Percentiles rank a stretch among this genome's conserved stretches.
Evolutionary conservation across 2,888 invertebrate genomes (phyloP).

Genomic region (Sturmia bella): DNA sequence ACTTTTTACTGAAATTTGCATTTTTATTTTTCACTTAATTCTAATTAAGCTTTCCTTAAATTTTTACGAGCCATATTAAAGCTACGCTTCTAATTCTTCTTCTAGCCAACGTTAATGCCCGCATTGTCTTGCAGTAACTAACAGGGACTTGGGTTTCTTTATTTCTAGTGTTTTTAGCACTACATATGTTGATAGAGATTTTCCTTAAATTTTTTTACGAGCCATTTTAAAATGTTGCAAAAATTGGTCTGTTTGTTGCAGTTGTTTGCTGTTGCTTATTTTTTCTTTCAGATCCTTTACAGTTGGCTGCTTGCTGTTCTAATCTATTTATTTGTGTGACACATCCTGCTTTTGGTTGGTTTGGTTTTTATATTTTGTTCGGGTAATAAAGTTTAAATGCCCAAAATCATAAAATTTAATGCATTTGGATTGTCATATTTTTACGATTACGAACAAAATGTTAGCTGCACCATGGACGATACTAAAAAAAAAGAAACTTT

Average conservation of each 20-base stretch:
- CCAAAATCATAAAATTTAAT: conserved; percentile 59
- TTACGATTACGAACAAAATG: conserved; percentile 39
- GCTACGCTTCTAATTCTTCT: too few species aligned
- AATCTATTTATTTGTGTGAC: conserved; percentile 29
- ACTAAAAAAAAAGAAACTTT: conserved; percentile 2
- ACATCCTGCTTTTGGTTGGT: conserved; percentile 43
- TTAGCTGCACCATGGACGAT: conserved; percentile 5
- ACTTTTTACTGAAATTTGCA: too few species aligned
- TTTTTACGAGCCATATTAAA: too few species aligned
- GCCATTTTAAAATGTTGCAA: conserved; percentile 9
- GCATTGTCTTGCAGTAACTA: conserved; percentile 7
- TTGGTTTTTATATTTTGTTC: conserved; percentile 39
- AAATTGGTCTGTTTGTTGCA: conserved; percentile 14
- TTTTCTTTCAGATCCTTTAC: conserved; percentile 29
- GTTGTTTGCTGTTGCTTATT: neutral
- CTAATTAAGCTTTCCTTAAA: too few species aligned
- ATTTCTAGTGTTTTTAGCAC: neutral
- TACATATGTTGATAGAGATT: conserved; percentile 38
- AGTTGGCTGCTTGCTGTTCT: conserved; percentile 44
- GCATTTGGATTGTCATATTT: conserved; percentile 30
- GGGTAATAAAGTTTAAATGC: conserved; percentile 58
- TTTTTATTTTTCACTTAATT: too few species aligned
- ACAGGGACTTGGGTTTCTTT: conserved; percentile 20
- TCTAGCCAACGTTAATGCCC: neutral
- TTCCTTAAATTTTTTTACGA: conserved; percentile 2